Base-by-base conservation (phyloP, 2,797 vertebrate genomes). In the Rhinella marina region DNA sequence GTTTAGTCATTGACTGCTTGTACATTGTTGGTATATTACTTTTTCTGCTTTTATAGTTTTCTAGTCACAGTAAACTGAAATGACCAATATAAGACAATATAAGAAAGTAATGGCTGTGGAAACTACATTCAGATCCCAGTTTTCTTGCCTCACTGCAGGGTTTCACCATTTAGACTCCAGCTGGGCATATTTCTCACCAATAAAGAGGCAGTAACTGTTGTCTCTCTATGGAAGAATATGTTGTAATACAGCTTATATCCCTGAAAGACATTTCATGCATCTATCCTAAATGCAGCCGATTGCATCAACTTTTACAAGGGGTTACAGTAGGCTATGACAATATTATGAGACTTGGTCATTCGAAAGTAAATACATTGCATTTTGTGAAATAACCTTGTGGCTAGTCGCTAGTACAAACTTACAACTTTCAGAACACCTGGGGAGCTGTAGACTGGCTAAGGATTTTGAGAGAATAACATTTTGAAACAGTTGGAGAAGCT, bases 121-220 rank as follows among this genome's bases (percentile, higher is more conserved):
- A 73, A 48, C 32, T 23, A 23, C 70, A 19, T 73, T 73, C 70
- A 41, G 32, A 73, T 73, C 29, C 70, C 32, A 73, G 32, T 48
- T 48, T 23, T 41, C 29, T 21, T 48, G 11, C 54, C 76, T 56
- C 76, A 78, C 76, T 78, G 76, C 76, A 9, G 76, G 54, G 50
- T 78, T 56, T 78, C 50, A 17, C 54, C 23, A 7, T 56, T 78
- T 78, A 78, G 50, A 16, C 76, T 56, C 76, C 50, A 54, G 50
- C 50, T 78, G 76, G 41, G 50, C 76, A 48, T 73, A 48, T 73
- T 73, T 73, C 70, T 73, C 76, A 54, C 76, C 52, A 73, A 48
- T 78, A 54, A 54, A 78, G 76, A 78, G 76, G 41, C n/a, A 57
- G 52, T 54, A 27, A 54, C 56, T 78, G 76, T 29, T 78, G 76